A percentile compares a stretch with the other conserved stretches of the same genome.
phyloP scores from a whole-genome alignment of 1,140 invertebrate genomes.

The Neodiprion pinetum region DNA sequence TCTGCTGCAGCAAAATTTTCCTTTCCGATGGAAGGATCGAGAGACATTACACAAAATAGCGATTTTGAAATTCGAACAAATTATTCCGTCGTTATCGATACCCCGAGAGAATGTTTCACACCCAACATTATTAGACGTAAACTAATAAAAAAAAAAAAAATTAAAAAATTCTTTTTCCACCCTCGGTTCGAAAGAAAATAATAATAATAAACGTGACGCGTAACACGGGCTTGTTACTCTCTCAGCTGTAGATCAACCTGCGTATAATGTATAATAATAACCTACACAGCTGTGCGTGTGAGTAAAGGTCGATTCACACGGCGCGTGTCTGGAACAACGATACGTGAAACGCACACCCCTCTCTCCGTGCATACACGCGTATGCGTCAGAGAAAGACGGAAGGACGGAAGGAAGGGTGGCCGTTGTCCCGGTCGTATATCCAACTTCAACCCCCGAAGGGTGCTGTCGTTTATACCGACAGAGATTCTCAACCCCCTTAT shows the following conservation, averaged over 20 bases:
- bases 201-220: neutral
- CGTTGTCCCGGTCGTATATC: too few species aligned
- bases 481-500: too few species aligned
- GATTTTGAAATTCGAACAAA: neutral
- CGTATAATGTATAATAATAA: neutral
- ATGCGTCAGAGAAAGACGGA: neutral
- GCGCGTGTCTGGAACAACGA: neutral
- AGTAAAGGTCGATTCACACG: neutral
- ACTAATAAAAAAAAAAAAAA: too few species aligned
- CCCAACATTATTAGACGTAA: neutral
- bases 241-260: neutral
- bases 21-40: too few species aligned
- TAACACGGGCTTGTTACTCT: neutral
- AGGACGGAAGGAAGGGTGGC: too few species aligned
- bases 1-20: too few species aligned
- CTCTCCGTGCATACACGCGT: too few species aligned
- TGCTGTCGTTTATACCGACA: too few species aligned
- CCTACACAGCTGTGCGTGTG: neutral
- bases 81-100: neutral
- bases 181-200: neutral
- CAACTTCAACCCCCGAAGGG: too few species aligned
- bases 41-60: too few species aligned
- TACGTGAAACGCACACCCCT: neutral
- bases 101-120: neutral
- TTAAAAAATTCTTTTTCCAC: slow-evolving; percentile 13